phyloP scores from a whole-genome alignment of 2,888 invertebrate genomes.

The Callosobruchus maculatus region DNA sequence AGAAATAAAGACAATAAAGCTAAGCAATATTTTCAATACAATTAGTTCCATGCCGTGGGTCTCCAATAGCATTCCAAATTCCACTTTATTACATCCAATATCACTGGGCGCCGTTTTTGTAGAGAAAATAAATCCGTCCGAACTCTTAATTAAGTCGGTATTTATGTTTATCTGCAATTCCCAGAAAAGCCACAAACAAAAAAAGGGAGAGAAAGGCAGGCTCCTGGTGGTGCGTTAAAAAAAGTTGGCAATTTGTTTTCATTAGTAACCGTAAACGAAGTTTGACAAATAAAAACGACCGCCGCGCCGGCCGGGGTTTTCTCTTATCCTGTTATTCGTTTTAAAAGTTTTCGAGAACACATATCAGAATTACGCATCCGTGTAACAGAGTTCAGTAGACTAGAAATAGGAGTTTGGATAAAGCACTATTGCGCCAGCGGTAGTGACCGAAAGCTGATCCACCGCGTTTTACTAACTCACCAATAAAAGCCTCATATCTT shows the following conservation, averaged over 20 bases:
- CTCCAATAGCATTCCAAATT: neutral
- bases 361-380: conserved; percentile 25
- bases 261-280: conserved; percentile 14
- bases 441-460: neutral
- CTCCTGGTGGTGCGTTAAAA: neutral
- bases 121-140: neutral
- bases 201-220: neutral
- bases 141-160: neutral
- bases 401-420: neutral
- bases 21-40: neutral
- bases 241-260: conserved; percentile 11
- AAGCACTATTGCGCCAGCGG: conserved; percentile 13
- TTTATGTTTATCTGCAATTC: neutral
- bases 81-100: neutral
- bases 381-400: conserved; percentile 11
- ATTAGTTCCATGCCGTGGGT: neutral
- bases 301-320: conserved; percentile 3
- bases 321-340: conserved; percentile 19
- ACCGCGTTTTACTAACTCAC: no score
- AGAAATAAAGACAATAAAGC: neutral
- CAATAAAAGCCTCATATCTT: no score
- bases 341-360: conserved; percentile 22
- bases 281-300: conserved; percentile 19
- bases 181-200: neutral
- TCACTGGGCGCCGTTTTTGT: neutral